Percentiles rank a stretch among this genome's conserved stretches.
These are phyloP conservation scores for Sarcophaga subvicina DNA, from an alignment of 2,888 invertebrate species.

Conservation along the genomic window DNA sequence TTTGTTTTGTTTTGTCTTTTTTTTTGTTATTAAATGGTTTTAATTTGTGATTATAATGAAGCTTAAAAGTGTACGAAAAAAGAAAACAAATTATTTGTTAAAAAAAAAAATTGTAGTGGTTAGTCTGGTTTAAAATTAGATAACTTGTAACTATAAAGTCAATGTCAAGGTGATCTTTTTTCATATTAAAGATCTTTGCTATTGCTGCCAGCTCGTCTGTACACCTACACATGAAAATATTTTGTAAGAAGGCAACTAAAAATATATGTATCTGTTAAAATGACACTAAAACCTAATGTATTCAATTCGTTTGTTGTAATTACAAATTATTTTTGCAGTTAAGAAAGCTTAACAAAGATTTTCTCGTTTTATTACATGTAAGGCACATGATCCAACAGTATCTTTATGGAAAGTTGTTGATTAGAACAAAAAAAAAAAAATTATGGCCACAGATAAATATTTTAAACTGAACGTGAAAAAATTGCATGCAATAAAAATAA, in stretches of 20 bases:
- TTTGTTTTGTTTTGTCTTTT: neutral
- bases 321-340: neutral
- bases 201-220: neutral
- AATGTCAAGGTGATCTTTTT: neutral
- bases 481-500: too few species aligned
- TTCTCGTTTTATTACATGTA: neutral
- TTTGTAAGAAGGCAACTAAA: too few species aligned
- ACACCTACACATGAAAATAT: too few species aligned
- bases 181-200: neutral
- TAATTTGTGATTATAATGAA: neutral
- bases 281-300: too few species aligned
- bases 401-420: neutral
- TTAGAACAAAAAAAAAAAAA: neutral
- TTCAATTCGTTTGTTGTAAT: too few species aligned
- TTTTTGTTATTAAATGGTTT: neutral
- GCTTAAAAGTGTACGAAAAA: neutral
- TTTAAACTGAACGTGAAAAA: too few species aligned
- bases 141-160: neutral
- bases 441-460: neutral
- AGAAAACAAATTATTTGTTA: neutral
- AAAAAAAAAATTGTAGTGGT: neutral
- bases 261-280: too few species aligned
- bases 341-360: neutral
- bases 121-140: neutral
- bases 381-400: neutral